These are phyloP conservation scores for Cataglyphis rosenhaueri DNA, from an alignment of 2,888 invertebrate species.

Conservation along the genomic window DNA sequence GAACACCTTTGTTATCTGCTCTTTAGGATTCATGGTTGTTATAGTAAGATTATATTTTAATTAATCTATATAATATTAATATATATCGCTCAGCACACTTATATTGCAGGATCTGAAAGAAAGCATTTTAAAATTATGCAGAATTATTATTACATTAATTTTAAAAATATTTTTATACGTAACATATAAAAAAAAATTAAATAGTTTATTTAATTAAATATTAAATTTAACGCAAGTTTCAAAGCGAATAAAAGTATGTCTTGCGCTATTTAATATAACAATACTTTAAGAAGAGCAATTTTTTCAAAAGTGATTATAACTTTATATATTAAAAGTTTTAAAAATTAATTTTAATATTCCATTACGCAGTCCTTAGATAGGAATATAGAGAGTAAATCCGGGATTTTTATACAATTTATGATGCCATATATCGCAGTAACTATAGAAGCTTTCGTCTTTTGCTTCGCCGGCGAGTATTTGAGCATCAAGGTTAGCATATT, in stretches of 20 bases:
- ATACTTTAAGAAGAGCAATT: not conserved
- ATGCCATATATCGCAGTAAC: slow-evolving; percentile 55
- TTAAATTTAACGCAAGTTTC: not conserved
- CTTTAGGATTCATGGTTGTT: slow-evolving; percentile 62
- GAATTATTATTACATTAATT: not conserved
- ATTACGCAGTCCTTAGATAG: slow-evolving; percentile 45
- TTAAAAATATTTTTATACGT: not conserved
- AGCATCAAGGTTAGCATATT: slow-evolving; percentile 61
- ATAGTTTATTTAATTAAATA: not conserved
- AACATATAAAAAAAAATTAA: not conserved
- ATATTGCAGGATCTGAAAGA: not conserved
- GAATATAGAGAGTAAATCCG: not conserved
- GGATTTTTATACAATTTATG: slow-evolving; percentile 35
- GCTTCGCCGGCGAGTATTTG: slow-evolving; percentile 72
- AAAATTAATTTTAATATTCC: not conserved
- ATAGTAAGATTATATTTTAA: slow-evolving; percentile 41
- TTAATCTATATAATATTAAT: not conserved
- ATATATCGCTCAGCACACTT: too few species aligned
- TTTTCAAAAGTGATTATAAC: not conserved
- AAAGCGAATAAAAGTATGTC: not conserved
- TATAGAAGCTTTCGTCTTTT: slow-evolving; percentile 64
- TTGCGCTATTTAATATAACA: not conserved
- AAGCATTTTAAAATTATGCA: not conserved
- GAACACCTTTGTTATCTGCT: slow-evolving; percentile 62
- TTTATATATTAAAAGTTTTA: not conserved